Percentiles rank a stretch among this genome's conserved stretches.
Conservation (phyloP, 2,888 invertebrate genomes). For the Serrognathus titanus region DNA sequence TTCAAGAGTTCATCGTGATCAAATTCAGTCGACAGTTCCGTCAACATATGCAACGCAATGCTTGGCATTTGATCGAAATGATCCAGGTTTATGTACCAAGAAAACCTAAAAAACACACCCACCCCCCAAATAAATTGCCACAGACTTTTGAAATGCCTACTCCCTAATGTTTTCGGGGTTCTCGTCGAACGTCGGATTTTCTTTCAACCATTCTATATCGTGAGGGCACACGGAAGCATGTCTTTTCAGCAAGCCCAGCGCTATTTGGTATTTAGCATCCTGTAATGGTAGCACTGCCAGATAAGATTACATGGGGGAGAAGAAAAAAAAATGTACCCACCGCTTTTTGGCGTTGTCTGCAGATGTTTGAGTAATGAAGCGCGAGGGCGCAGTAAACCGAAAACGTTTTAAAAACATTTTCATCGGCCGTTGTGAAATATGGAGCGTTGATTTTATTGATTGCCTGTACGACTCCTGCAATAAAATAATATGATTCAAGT, state of each 20-base stretch:
- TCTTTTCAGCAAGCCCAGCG: conserved; percentile 43
- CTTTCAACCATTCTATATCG: conserved; percentile 50
- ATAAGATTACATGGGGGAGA: background rate
- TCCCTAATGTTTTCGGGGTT: conserved; percentile 51
- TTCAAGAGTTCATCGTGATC: conserved; percentile 46
- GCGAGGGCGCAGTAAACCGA: conserved; percentile 58
- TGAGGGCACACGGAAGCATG: conserved; percentile 56
- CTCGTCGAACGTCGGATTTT: conserved; percentile 44
- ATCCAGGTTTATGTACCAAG: conserved; percentile 56
- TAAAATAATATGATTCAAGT: background rate
- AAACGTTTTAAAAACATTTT: conserved; percentile 55
- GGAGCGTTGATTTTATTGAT: conserved; percentile 54
- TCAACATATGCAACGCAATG: conserved; percentile 54
- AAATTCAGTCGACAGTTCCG: conserved; percentile 49
- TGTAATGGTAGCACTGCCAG: conserved; percentile 6
- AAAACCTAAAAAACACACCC: conserved; percentile 48
- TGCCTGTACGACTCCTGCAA: conserved; percentile 57
- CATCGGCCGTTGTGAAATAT: conserved; percentile 54
- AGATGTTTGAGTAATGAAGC: conserved; percentile 55
- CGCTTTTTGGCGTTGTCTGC: conserved; percentile 51
- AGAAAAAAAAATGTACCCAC: conserved; percentile 33
- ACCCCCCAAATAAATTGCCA: background rate
- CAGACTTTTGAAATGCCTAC: conserved; percentile 36
- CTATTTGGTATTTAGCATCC: conserved; percentile 14
- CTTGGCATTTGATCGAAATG: conserved; percentile 53